Conservation (phyloP, 2,888 invertebrate species). For the Brachycybe producta region DNA sequence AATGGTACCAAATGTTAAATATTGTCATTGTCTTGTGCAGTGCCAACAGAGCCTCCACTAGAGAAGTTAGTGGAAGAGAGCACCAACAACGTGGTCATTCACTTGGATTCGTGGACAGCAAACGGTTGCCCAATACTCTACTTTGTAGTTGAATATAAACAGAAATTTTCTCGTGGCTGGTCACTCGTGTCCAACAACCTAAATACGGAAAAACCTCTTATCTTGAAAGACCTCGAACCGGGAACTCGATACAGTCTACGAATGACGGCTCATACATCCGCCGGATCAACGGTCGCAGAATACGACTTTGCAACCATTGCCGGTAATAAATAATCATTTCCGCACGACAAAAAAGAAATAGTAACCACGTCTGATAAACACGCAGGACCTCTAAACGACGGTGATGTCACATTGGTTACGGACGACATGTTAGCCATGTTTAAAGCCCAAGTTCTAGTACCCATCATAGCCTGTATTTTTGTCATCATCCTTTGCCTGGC, state of each 20-base stretch:
- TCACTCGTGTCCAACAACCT: constrained; percentile 10
- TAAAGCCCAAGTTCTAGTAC: not conserved
- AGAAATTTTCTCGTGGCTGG: constrained; percentile 5
- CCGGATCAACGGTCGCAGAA: constrained; percentile 13
- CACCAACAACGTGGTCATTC: constrained; percentile 6
- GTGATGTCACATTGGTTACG: not conserved
- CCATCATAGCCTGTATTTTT: not conserved
- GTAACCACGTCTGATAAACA: no score
- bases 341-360: no score
- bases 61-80: constrained; percentile 12
- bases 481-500: not conserved
- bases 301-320: constrained; percentile 11
- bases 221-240: constrained; percentile 11
- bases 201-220: not conserved
- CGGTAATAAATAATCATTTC: no score
- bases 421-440: not conserved
- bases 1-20: no score
- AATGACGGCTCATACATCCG: constrained; percentile 13
- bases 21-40: not conserved
- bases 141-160: constrained; percentile 16
- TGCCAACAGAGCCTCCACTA: constrained; percentile 3
- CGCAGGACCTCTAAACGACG: not conserved
- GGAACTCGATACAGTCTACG: constrained; percentile 9
- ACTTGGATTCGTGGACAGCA: constrained; percentile 9
- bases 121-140: constrained; percentile 14